Conservation (phyloP, 64 coral and sea anemone genomes). For the Pocillopora damicornis region DNA sequence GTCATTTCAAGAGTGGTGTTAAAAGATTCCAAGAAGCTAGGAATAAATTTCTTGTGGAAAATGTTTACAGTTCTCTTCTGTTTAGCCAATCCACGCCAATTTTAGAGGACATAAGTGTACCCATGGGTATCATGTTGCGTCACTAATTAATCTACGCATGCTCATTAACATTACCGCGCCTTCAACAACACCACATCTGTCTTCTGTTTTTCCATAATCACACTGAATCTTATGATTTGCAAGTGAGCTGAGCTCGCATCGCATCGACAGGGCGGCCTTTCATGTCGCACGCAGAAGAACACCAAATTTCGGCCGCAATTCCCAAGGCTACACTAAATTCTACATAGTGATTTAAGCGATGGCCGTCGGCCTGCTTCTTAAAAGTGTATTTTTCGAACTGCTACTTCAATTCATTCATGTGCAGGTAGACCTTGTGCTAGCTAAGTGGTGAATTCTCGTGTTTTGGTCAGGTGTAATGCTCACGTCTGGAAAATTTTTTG, state of each 20-base stretch:
- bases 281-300: constrained; percentile 73
- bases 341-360: constrained; percentile 76
- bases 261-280: constrained; percentile 31
- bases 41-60: constrained; percentile 27
- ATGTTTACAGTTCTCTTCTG: constrained; percentile 20
- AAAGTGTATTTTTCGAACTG: constrained; percentile 70
- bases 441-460: constrained; percentile 67
- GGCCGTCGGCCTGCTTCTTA: constrained; percentile 53
- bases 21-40: background rate
- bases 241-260: constrained; percentile 45
- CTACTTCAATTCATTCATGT: constrained; percentile 77
- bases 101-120: constrained; percentile 23
- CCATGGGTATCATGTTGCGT: constrained; percentile 70
- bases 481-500: constrained; percentile 19
- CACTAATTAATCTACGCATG: constrained; percentile 92
- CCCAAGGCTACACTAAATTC: constrained; percentile 57
- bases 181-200: constrained; percentile 84
- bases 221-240: constrained; percentile 62
- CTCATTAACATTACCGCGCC: constrained; percentile 66
- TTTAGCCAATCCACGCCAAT: constrained; percentile 19
- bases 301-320: constrained; percentile 42
- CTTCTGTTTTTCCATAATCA: constrained; percentile 54
- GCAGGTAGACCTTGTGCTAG: constrained; percentile 64
- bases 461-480: constrained; percentile 85
- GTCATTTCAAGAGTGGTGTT: background rate